These are phyloP conservation scores for Neogale vison DNA, from an alignment of 2,113 vertebrate species.

Conservation along the genomic window DNA sequence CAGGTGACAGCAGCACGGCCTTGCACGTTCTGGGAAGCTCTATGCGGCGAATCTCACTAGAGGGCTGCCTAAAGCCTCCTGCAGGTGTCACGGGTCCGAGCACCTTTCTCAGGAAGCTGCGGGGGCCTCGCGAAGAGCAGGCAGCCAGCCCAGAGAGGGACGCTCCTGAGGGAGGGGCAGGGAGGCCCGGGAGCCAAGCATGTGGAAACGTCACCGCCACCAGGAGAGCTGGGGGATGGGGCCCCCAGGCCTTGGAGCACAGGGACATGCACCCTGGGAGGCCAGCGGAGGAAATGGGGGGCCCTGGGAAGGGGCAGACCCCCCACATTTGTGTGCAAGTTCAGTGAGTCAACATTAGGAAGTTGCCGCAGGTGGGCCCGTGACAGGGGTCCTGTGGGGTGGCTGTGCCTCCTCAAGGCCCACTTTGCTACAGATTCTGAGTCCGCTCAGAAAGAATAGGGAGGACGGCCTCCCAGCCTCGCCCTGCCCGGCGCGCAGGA, in stretches of 20 bases:
- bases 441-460: not conserved
- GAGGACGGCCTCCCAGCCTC: not conserved
- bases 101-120: not conserved
- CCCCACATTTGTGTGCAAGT: not conserved
- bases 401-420: not conserved
- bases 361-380: not conserved
- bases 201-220: not conserved
- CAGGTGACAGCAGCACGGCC: not conserved
- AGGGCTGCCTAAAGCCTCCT: not conserved
- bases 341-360: not conserved
- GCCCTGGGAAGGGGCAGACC: not conserved
- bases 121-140: not conserved
- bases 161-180: not conserved
- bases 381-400: not conserved
- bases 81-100: not conserved
- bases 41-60: accelerated
- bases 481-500: not conserved
- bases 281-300: not conserved
- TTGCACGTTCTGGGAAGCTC: not conserved
- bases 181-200: not conserved
- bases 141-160: not conserved
- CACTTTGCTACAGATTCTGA: not conserved
- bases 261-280: not conserved
- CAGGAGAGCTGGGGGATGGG: too few species aligned
- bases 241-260: not conserved